phyloP scores from a whole-genome alignment of 2,113 vertebrate species.

The Chaetodon trifascialis region DNA sequence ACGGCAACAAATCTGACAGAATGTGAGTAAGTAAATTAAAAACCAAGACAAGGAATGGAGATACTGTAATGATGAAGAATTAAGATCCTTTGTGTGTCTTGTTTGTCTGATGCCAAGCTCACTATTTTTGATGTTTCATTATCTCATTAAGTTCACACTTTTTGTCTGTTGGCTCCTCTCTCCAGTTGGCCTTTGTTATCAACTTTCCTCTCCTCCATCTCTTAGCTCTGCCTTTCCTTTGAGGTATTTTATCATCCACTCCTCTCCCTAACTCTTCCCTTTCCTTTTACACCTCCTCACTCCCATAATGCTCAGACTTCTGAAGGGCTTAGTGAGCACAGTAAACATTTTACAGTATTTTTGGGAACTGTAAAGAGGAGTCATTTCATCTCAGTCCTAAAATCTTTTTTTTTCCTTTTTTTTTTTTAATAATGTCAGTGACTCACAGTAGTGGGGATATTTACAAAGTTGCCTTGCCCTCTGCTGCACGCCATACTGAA shows the following conservation, averaged over 20 bases:
- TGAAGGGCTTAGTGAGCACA: constrained; percentile 37
- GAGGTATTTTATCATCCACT: constrained; percentile 23
- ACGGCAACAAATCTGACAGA: constrained; percentile 50
- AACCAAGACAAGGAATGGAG: constrained; percentile 20
- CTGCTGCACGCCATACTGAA: constrained; percentile 19
- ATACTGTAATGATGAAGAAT: constrained; percentile 30
- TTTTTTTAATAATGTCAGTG: constrained; percentile 64
- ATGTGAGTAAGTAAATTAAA: constrained; percentile 33
- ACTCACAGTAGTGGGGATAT: constrained; percentile 58
- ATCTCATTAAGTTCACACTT: constrained; percentile 31
- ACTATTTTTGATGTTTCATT: constrained; percentile 4
- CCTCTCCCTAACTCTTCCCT: constrained; percentile 23
- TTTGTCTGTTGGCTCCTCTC: constrained; percentile 18
- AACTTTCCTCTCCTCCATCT: constrained; percentile 20
- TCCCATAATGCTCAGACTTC: constrained; percentile 30
- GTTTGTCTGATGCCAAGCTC: constrained; percentile 7
- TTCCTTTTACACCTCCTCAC: constrained; percentile 19
- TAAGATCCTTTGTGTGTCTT: constrained; percentile 24
- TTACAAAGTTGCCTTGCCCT: constrained; percentile 55
- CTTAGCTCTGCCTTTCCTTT: constrained; percentile 21
- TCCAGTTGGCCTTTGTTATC: constrained; percentile 28
- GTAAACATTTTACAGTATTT: constrained; percentile 63
- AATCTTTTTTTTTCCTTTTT: background rate
- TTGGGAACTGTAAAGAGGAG: constrained; percentile 46
- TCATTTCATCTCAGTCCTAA: constrained; percentile 56